Evolutionary conservation across 2,888 invertebrate genomes (phyloP), one percentile per base, ranked within the genome.

Genomic region (Elmis aenea): DNA sequence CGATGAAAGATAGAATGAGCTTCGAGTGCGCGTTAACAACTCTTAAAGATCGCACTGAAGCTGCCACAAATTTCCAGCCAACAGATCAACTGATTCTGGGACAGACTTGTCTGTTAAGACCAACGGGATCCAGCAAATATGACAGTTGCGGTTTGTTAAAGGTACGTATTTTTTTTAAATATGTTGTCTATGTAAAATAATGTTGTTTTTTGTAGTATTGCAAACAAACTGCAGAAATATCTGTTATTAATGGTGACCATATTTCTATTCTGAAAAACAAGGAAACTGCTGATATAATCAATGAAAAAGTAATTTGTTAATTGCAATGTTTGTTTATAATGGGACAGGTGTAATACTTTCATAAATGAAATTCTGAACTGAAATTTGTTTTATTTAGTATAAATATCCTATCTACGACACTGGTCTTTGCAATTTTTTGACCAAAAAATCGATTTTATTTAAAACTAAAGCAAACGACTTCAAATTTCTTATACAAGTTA

Each of bases 211-310:
- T 74, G 16, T 72, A 77, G 69, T 67, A 74, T 21, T 80, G 81
- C 2, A 73, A 74, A 22, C 73, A 72, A 2, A 70, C 71, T 5
- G 74, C 85, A 0, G 71, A 73, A 2, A 69, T 85, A 0, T 74
- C 77, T 48, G 73, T 74, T 26, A 66, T 83, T 3, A 79, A 80
- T 56, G 88, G 87, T 5, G 83, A 84, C 58, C 88, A 88, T 54
- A 59, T 76, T 0, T 77, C 78, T 27, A 83, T 88, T 51, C 61
- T 87, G 45, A 77, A 81, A 5, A 81, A 78, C 50, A 71, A 74
- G 29, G 76, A 75, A 43, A 70, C 80, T 25, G 72, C 79, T 0
- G 73, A 80, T 48, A 71, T 81, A 16, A 79, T 84, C 26, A 83
- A 82, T 39, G 59, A 60, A 45, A 58, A 48, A 16, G 43, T 16